Percentiles rank a stretch among this genome's conserved stretches.
phyloP scores from a whole-genome alignment of 2,888 invertebrate genomes.

The Chrysomela aeneicollis region DNA sequence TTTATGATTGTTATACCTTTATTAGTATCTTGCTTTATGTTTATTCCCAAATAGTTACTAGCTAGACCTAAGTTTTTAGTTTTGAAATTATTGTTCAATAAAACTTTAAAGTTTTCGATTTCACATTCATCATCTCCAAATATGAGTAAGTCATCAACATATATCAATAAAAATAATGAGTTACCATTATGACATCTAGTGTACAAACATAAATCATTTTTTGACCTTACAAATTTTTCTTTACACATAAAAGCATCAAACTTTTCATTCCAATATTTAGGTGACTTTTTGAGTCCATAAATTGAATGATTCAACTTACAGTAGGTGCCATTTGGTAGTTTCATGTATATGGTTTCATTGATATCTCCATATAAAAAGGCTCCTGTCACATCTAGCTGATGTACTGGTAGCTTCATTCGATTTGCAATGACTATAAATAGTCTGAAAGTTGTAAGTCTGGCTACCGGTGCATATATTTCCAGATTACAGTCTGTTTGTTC shows the following conservation, averaged over 20 bases:
- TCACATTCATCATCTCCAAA: neutral
- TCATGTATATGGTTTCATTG: slow-evolving; percentile 36
- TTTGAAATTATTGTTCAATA: slow-evolving; percentile 17
- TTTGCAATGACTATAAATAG: slow-evolving; percentile 22
- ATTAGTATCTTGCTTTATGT: slow-evolving; percentile 25
- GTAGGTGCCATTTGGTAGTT: slow-evolving; percentile 32
- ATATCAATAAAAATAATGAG: slow-evolving; percentile 32
- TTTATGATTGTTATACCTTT: slow-evolving; percentile 27
- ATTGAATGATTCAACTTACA: slow-evolving; percentile 37
- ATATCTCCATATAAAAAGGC: slow-evolving; percentile 42
- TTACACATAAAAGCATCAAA: slow-evolving; percentile 32
- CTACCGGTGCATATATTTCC: slow-evolving; percentile 28
- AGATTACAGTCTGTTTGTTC: slow-evolving; percentile 21
- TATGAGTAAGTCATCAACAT: too few relatives aligned
- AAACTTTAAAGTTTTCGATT: slow-evolving; percentile 27
- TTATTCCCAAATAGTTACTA: slow-evolving; percentile 24
- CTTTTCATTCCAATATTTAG: slow-evolving; percentile 41
- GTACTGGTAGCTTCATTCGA: slow-evolving; percentile 23
- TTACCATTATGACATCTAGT: slow-evolving; percentile 11
- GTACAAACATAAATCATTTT: slow-evolving; percentile 40
- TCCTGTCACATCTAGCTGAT: slow-evolving; percentile 41
- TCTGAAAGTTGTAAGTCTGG: slow-evolving; percentile 22
- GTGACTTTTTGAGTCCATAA: slow-evolving; percentile 36
- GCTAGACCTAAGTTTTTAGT: slow-evolving; percentile 28
- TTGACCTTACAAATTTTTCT: slow-evolving; percentile 30